Conservation (phyloP, 2,797 vertebrate species). For the Micropoecilia bifurca region DNA sequence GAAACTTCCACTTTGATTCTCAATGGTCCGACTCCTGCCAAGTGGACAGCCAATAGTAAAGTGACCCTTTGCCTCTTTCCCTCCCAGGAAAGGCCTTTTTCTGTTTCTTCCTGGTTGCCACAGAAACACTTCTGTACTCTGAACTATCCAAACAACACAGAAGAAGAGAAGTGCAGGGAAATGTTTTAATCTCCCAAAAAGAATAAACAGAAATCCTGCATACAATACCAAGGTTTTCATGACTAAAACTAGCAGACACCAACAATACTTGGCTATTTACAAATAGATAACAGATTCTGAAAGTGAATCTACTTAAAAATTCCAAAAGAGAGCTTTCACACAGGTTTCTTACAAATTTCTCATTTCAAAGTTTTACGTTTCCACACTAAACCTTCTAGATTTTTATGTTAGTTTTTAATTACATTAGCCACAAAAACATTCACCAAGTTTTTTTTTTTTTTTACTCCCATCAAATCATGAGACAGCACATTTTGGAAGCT, state of each 20-base stretch:
- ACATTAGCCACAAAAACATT: background rate
- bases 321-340: background rate
- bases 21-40: constrained; percentile 39
- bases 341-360: background rate
- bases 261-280: background rate
- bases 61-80: constrained; percentile 60
- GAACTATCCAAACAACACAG: constrained; percentile 57
- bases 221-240: constrained; percentile 12
- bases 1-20: constrained; percentile 34
- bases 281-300: background rate
- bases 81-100: constrained; percentile 69
- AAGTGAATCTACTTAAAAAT: background rate
- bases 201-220: constrained; percentile 33
- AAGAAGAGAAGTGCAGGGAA: constrained; percentile 38
- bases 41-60: constrained; percentile 30
- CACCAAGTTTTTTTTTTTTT: background rate
- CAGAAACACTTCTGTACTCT: constrained; percentile 61
- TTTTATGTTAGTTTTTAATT: background rate
- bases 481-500: background rate
- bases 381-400: background rate
- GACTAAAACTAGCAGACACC: too few relatives aligned
- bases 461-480: background rate
- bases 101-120: constrained; percentile 72
- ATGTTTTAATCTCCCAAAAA: constrained; percentile 16
- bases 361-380: background rate